phyloP scores from a whole-genome alignment of 1,140 invertebrate genomes.

The Cataglyphis hispanica region DNA sequence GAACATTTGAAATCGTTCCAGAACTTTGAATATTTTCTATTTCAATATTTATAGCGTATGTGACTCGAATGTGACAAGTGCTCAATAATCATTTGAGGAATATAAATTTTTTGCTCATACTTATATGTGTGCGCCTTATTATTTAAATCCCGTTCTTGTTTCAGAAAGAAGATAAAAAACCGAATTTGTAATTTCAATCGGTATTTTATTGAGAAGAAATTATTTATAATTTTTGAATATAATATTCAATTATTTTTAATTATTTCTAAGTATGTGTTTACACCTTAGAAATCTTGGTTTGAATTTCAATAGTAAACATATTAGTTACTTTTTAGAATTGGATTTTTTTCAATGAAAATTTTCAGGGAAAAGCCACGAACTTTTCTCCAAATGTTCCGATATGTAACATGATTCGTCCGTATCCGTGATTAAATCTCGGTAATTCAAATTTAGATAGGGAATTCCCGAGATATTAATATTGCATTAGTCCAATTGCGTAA shows the following conservation, averaged over 20 bases:
- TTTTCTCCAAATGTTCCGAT: slow-evolving; percentile 1
- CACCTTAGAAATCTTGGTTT: not conserved
- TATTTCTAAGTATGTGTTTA: not conserved
- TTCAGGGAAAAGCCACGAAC: not conserved
- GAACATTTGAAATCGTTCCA: slow-evolving; percentile 1
- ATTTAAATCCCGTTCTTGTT: not conserved
- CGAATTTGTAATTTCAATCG: too few species aligned
- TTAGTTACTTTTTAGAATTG: not conserved
- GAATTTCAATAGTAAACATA: not conserved
- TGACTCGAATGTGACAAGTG: slow-evolving; percentile 26
- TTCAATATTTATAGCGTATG: slow-evolving; percentile 44
- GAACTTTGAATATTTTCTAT: slow-evolving; percentile 33
- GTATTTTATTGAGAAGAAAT: not conserved
- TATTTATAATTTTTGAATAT: not conserved
- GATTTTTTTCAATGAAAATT: not conserved
- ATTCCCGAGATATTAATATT: not conserved
- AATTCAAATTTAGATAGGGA: not conserved
- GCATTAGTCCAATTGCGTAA: slow-evolving; percentile 26
- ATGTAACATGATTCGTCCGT: too few species aligned
- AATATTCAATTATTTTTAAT: not conserved
- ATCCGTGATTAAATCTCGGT: not conserved
- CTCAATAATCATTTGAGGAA: slow-evolving; percentile 14
- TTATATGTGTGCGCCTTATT: not conserved
- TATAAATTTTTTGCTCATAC: slow-evolving; percentile 24
- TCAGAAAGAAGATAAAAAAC: too few species aligned